phyloP scores from a whole-genome alignment of 2,888 invertebrate genomes.

The Trileptium ribeirensis region DNA sequence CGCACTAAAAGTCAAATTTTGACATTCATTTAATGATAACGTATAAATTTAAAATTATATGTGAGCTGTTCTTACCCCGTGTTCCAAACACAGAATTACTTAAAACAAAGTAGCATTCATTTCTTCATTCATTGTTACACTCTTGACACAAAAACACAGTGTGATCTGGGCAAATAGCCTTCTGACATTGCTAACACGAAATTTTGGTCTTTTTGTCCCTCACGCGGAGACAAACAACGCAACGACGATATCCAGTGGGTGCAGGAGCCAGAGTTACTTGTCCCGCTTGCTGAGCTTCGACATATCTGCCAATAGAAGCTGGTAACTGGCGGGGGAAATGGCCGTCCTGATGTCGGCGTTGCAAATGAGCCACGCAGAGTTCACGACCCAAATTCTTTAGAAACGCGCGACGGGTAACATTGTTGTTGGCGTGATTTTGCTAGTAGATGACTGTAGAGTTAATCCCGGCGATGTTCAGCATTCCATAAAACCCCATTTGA shows the following conservation, averaged over 20 bases:
- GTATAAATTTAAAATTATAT: too few species aligned
- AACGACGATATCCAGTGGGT: neutral
- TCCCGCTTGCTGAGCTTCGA: neutral
- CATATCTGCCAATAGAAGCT: neutral
- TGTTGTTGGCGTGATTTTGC: neutral
- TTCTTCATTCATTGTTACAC: neutral
- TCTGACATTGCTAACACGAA: neutral
- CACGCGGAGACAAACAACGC: neutral
- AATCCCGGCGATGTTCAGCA: neutral
- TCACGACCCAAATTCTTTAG: too few species aligned
- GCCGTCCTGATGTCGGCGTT: too few species aligned
- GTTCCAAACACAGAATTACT: too few species aligned
- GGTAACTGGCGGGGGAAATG: neutral
- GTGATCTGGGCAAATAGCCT: neutral
- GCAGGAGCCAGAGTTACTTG: neutral
- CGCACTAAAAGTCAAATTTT: too few species aligned
- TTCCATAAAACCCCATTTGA: neutral
- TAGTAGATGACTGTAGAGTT: neutral
- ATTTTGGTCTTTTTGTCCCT: neutral
- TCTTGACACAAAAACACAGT: neutral
- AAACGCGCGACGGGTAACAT: too few species aligned
- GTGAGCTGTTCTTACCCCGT: too few species aligned
- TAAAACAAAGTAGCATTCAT: neutral
- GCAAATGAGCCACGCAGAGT: too few species aligned
- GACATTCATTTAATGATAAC: too few species aligned